A percentile compares a stretch with the other conserved stretches of the same genome.
These are phyloP conservation scores for Microtus oregoni DNA, from an alignment of 2,113 vertebrate genomes.

Conservation along the genomic window DNA sequence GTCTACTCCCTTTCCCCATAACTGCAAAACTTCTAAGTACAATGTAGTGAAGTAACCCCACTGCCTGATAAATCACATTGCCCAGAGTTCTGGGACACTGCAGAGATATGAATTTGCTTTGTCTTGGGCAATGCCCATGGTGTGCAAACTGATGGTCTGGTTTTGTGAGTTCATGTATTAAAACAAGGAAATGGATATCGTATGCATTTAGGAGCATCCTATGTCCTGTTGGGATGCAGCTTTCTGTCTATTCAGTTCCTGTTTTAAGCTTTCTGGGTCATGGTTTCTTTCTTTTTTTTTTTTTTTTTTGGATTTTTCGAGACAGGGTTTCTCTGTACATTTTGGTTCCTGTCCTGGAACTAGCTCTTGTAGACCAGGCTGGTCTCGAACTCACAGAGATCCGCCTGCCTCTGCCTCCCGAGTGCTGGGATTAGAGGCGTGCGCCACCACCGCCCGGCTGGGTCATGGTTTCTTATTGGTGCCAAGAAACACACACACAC, in stretches of 20 bases:
- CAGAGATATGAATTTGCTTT: neutral
- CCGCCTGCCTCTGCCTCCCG: too few species aligned
- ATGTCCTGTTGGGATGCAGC: neutral
- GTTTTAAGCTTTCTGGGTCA: conserved; percentile 9
- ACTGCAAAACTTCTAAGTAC: neutral
- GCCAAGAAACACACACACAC: neutral
- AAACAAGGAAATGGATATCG: neutral
- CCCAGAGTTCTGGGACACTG: neutral
- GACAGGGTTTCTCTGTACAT: too few species aligned
- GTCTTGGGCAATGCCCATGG: neutral
- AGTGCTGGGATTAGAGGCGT: too few species aligned
- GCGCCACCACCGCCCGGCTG: too few species aligned
- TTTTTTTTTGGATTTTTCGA: too few species aligned
- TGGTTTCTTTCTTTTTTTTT: neutral
- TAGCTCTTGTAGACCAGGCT: too few species aligned
- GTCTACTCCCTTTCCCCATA: neutral
- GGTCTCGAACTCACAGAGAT: too few species aligned
- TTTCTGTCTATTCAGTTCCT: neutral
- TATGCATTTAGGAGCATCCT: neutral
- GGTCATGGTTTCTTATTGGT: neutral
- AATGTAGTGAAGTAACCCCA: neutral
- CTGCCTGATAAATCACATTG: neutral
- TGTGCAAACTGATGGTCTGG: neutral
- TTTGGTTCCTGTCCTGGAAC: too few species aligned
- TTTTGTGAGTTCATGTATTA: neutral